Evolutionary conservation across 2,888 invertebrate genomes (phyloP).

Genomic region (Drosophila phalerata): DNA sequence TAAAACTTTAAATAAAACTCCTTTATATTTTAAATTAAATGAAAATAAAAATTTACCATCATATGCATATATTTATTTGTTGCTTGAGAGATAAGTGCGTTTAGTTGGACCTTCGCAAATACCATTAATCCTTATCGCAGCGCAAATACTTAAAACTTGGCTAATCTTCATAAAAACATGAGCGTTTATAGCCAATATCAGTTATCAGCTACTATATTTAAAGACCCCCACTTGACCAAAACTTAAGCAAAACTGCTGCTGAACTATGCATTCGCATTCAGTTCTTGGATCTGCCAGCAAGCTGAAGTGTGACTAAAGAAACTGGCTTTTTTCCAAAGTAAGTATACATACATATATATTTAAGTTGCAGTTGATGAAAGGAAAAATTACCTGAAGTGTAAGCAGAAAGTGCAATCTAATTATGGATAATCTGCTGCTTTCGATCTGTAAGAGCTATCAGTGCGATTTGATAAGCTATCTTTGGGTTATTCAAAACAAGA

Average conservation of each 20-base stretch:
- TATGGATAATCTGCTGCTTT: conserved; percentile 25
- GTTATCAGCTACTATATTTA: conserved; percentile 55
- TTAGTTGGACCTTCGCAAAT: conserved; percentile 23
- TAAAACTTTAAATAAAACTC: too few relatives aligned
- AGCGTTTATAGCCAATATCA: conserved; percentile 27
- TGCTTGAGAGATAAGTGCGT: background rate
- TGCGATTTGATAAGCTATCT: conserved; percentile 65
- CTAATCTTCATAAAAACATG: conserved; percentile 61
- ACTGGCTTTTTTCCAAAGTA: conserved; percentile 20
- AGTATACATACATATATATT: conserved; percentile 19
- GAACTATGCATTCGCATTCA: conserved; percentile 39
- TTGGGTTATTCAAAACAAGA: conserved; percentile 40
- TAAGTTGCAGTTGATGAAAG: background rate
- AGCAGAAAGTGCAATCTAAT: conserved; percentile 1
- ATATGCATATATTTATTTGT: background rate
- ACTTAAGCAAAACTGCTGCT: conserved; percentile 9
- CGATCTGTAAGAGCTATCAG: conserved; percentile 42
- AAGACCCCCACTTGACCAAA: conserved; percentile 64
- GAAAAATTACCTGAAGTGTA: background rate
- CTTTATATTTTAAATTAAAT: background rate
- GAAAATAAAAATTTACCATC: background rate
- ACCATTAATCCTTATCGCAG: conserved; percentile 68
- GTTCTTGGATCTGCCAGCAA: conserved; percentile 33
- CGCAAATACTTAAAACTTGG: conserved; percentile 40
- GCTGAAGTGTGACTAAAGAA: conserved; percentile 6